These are phyloP conservation scores for Rhodophaea formosa DNA, from an alignment of 2,888 invertebrate genomes.

Conservation along the genomic window DNA sequence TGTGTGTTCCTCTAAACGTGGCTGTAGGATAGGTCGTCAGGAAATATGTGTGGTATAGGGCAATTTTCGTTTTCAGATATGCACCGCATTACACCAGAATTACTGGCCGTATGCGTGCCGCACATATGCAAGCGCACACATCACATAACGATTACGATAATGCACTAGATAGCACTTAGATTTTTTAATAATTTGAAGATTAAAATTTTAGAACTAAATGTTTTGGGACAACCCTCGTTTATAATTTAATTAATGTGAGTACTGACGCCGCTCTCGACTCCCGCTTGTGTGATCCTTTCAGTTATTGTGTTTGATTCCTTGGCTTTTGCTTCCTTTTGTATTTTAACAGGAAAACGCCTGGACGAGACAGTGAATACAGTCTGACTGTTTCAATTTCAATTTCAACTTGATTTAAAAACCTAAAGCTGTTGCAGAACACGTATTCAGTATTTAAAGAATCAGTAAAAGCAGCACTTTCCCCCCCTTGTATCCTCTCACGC, in stretches of 20 bases:
- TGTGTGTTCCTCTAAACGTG: constrained; percentile 69
- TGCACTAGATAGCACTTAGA: constrained; percentile 81
- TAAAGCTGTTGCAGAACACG: not conserved
- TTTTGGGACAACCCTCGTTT: constrained; percentile 82
- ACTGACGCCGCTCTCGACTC: constrained; percentile 75
- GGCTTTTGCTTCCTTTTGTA: constrained; percentile 39
- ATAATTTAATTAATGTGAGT: constrained; percentile 60
- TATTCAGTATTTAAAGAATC: not conserved
- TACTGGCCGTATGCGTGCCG: constrained; percentile 82
- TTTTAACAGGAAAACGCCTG: constrained; percentile 42
- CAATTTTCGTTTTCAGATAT: constrained; percentile 81
- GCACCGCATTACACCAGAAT: constrained; percentile 81
- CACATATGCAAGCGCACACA: constrained; percentile 81
- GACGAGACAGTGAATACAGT: constrained; percentile 25
- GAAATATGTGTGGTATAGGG: constrained; percentile 81
- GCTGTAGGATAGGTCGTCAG: constrained; percentile 69
- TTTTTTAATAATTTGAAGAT: constrained; percentile 67
- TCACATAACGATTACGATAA: constrained; percentile 77
- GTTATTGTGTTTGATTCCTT: constrained; percentile 37
- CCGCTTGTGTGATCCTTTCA: constrained; percentile 59
- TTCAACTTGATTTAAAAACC: not conserved
- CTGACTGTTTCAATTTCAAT: constrained; percentile 11
- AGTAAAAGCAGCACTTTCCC: not conserved
- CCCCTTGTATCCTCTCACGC: constrained; percentile 3
- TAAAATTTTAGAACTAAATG: constrained; percentile 71